phyloP scores from a whole-genome alignment of 2,797 vertebrate genomes.

The Setipinna tenuifilis region DNA sequence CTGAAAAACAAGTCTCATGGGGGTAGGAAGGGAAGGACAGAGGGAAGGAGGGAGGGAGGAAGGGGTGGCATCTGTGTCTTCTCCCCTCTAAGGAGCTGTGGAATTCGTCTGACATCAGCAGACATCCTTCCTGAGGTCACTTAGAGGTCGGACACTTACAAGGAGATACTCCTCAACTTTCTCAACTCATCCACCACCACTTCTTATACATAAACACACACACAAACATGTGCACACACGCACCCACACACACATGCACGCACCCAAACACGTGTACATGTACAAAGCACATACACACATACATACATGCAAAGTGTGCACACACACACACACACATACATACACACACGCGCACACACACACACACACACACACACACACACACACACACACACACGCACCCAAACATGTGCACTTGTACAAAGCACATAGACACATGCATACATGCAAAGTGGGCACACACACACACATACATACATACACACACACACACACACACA shows the following conservation, averaged over 20 bases:
- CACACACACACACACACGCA: too few relatives aligned
- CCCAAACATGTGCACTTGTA: too few relatives aligned
- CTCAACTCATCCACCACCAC: neutral
- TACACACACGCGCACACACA: constrained; percentile 22
- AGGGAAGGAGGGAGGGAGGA: neutral
- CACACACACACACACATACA: constrained; percentile 18
- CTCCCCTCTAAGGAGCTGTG: constrained; percentile 50
- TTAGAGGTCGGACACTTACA: constrained; percentile 51
- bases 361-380: neutral
- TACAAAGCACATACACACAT: too few relatives aligned
- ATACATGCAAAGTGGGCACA: neutral
- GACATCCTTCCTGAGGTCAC: constrained; percentile 60
- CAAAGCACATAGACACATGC: too few relatives aligned
- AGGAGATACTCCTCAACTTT: neutral
- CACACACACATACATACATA: constrained; percentile 23
- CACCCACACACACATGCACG: too few relatives aligned
- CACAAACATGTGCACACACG: too few relatives aligned
- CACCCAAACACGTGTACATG: too few relatives aligned
- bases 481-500: constrained; percentile 15
- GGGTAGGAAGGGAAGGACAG: constrained; percentile 44
- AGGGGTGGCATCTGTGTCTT: constrained; percentile 4
- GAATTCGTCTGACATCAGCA: constrained; percentile 59
- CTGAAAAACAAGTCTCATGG: constrained; percentile 39
- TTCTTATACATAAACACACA: too few relatives aligned
- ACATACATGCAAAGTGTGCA: neutral